Percentiles rank a stretch among this genome's conserved stretches.
phyloP scores from a whole-genome alignment of 1,140 invertebrate genomes.

The Saccostrea echinata region DNA sequence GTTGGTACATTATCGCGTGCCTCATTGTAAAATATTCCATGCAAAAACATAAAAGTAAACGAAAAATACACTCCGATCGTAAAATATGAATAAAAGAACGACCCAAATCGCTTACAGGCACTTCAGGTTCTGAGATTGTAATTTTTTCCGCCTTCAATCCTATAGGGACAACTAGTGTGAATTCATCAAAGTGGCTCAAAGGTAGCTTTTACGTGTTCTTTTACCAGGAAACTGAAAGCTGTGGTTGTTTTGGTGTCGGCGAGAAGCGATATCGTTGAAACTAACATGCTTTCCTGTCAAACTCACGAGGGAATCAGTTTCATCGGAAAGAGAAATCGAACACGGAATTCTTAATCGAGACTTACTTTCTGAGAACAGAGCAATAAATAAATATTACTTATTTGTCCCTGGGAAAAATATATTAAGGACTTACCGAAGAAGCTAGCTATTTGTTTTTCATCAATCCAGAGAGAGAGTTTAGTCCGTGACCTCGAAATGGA shows the following conservation, averaged over 20 bases:
- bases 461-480: background rate
- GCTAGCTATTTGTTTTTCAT: conserved; percentile 32
- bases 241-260: background rate
- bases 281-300: conserved; percentile 16
- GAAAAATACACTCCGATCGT: background rate
- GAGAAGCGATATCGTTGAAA: background rate
- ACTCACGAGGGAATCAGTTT: background rate
- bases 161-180: background rate
- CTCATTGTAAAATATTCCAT: background rate
- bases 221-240: background rate
- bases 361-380: background rate
- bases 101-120: background rate
- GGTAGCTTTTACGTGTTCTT: background rate
- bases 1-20: background rate
- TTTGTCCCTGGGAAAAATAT: background rate
- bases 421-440: conserved; percentile 17
- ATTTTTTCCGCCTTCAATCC: background rate
- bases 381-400: background rate
- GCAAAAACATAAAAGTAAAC: background rate
- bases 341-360: background rate
- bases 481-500: conserved; percentile 30
- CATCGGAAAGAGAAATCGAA: conserved; percentile 21
- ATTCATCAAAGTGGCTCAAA: conserved; percentile 21
- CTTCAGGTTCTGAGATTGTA: background rate
- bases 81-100: conserved; percentile 33